Evolutionary conservation across 2,113 vertebrate species (phyloP), one percentile per base, ranked within the genome.

Genomic region (Psilopogon haemacephalus): DNA sequence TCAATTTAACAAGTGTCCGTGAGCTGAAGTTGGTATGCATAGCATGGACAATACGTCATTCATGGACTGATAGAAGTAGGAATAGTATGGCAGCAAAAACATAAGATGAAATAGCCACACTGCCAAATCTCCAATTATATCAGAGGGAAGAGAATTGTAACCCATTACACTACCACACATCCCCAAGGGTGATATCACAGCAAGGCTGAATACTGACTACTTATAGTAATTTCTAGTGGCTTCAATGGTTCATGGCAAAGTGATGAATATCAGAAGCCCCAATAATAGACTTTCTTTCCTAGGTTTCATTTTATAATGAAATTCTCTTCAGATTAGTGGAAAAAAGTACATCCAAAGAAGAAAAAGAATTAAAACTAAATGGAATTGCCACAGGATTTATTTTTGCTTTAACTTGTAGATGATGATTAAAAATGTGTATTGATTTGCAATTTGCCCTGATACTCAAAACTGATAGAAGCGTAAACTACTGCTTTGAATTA

Each of bases 381-480:
- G 91, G 60, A 86, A 80, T 69, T 84, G 78, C 85, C 60, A 77
- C 15, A 88, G 91, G 87, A 91, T 89, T 94, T 89, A 88, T 93
- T 94, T 94, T 92, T 88, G 65, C 48, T 93, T 82, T 89, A 87
- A 88, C 64, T 83, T 64, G 68, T 89, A 78, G 77, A 60, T 88
- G 76, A 92, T 84, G 85, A 95, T 93, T 96, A 92, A 94, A 95
- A 92, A 94, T 87, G 42, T 64, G 38, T 94, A 92, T 95, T 89
- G 91, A 95, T 96, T 96, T 89, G 85, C 48, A 94, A 77, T 95
- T 94, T 52, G 46, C 67, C 84, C 59, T 68, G 73, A 82, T 82
- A 82, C 62, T 94, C 77, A 68, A 95, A 93, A 85, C 85, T 86
- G 89, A 95, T 93, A 92, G 91, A 95, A 96, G 82, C 4, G 11